Conservation (phyloP, 1,140 invertebrate genomes). For the Hycleus cichorii region DNA sequence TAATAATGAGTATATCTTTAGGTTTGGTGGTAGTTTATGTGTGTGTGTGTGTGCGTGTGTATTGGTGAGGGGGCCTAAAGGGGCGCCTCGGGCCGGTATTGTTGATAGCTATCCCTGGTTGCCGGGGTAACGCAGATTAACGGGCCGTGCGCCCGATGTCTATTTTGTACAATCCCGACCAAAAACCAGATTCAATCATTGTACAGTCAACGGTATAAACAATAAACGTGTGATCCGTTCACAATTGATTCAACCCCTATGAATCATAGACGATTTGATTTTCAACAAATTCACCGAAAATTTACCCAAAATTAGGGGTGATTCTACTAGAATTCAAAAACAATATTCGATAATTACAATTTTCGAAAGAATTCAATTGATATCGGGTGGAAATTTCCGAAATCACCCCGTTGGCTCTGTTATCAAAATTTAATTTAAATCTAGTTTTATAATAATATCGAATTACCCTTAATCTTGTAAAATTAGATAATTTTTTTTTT, state of each 20-base stretch:
- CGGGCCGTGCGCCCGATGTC: slow-evolving; percentile 42
- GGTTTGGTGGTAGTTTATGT: neutral
- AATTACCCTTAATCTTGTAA: too few species aligned
- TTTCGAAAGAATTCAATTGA: too few species aligned
- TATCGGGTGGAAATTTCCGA: too few species aligned
- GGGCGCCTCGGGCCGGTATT: slow-evolving; percentile 36
- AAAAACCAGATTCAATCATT: slow-evolving; percentile 40
- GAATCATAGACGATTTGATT: neutral
- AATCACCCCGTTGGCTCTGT: too few species aligned
- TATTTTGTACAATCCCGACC: slow-evolving; percentile 39
- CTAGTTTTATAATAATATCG: too few species aligned
- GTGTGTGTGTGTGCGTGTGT: neutral
- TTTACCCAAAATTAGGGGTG: too few species aligned
- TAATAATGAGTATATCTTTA: neutral
- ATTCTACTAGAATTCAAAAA: too few species aligned
- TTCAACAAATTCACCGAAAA: too few species aligned
- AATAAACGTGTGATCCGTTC: slow-evolving; percentile 17
- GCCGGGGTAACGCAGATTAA: slow-evolving; percentile 42
- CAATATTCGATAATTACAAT: too few species aligned
- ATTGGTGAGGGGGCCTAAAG: slow-evolving; percentile 7
- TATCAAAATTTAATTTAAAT: too few species aligned
- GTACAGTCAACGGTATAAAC: slow-evolving; percentile 31
- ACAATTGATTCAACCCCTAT: slow-evolving; percentile 6
- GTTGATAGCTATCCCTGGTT: slow-evolving; percentile 44
- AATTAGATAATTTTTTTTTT: too few species aligned